Evolutionary conservation across 2,113 vertebrate species (phyloP), one percentile per base, ranked within the genome.

Genomic region (Holacanthus passer): DNA sequence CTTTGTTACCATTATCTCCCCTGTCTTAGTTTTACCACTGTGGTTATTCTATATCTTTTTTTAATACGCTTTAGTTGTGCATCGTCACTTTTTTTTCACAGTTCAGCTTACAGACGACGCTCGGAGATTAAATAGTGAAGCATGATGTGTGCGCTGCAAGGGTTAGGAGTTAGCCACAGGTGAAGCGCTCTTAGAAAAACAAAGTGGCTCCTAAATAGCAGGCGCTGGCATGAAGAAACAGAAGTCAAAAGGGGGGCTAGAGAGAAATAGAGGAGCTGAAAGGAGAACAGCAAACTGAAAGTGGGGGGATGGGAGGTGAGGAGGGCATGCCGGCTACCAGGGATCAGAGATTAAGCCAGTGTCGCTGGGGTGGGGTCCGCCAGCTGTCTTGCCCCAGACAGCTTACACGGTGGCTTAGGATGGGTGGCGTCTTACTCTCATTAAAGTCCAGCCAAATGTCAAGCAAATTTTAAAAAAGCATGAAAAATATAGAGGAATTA

Each of bases 301-400:
- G 58, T 69, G 47, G 35, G 39, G 55, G 45, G 13, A 56, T 43
- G 76, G 39, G 60, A 58, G 71, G 74, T 75, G 55, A 53, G 11
- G 52, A 88, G 66, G 68, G 7, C 45, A 73, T 24, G 72, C 59
- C 63, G 52, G 60, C 56, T 48, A 56, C 20, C 27, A 87, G 77
- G 52, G 79, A 83, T 85, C 60, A 78, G 78, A 82, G 85, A 86
- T 86, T 90, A 90, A 83, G 69, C 79, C 77, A 70, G 2, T 81
- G 77, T 81, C 16, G 27, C 17, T 31, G 68, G 56, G 60, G 48
- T 60, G 58, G 55, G 79, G 71, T 78, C 63, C 6, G 10, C 73
- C 85, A 84, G 85, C 81, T 90, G 83, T 86, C 41, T 50, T 53
- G 52, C 65, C 59, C 60, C 58, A 53, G 78, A 84, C 58, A 55